A percentile compares a stretch with the other conserved stretches of the same genome.
Conservation (phyloP, 2,888 invertebrate species). For the Lepeophtheirus nordmannii region DNA sequence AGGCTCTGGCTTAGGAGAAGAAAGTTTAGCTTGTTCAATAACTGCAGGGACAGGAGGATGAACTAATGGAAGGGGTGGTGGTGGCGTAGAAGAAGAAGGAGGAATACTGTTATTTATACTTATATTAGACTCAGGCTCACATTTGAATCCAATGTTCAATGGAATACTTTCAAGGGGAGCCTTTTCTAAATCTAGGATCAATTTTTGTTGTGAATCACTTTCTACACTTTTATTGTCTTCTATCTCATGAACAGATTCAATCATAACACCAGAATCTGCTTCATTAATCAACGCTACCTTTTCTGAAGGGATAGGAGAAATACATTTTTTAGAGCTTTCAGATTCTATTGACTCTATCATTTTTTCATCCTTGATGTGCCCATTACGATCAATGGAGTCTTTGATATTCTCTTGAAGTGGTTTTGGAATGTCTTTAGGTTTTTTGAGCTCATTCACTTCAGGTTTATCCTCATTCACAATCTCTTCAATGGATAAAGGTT, state of each 20-base stretch:
- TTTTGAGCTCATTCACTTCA: slow-evolving; percentile 11
- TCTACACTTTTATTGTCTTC: no score
- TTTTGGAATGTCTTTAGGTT: slow-evolving; percentile 10
- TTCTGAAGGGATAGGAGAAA: background rate
- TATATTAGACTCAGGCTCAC: no score
- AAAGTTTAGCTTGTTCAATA: background rate
- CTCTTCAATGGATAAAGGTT: slow-evolving; percentile 20
- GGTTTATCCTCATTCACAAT: slow-evolving; percentile 12
- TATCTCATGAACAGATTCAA: background rate
- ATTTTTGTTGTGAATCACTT: no score
- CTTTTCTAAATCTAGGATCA: no score
- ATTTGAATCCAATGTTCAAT: no score
- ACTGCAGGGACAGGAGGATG: background rate
- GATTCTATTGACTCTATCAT: background rate
- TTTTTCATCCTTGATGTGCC: background rate
- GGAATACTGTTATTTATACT: no score
- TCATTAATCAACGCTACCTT: background rate
- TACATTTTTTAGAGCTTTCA: background rate
- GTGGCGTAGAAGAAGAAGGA: no score
- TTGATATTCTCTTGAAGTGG: background rate
- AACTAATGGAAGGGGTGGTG: background rate
- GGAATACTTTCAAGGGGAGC: no score
- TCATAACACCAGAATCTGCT: background rate
- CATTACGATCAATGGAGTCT: background rate
- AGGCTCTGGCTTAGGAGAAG: background rate